A percentile compares a stretch with the other conserved stretches of the same genome.
These are phyloP conservation scores for Ephydatia muelleri DNA, from an alignment of 37 sponge, comb jelly and placozoan genomes.

Conservation along the genomic window DNA sequence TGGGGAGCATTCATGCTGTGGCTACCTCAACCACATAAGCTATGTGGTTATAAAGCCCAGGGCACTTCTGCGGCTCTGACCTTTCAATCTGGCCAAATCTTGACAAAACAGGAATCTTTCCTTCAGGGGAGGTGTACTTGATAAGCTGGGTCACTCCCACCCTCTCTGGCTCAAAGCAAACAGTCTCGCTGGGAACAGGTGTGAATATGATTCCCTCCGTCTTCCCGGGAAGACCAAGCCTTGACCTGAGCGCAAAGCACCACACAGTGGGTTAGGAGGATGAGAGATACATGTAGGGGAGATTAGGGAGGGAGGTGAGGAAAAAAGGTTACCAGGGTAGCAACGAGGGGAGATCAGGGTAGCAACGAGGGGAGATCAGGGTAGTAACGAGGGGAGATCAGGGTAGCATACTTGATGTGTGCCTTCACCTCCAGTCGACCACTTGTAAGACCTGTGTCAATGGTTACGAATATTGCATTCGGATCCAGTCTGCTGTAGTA, in stretches of 20 bases:
- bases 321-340: background rate
- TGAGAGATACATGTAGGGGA: background rate
- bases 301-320: background rate
- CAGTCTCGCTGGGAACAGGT: conserved; percentile 61
- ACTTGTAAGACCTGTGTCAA: conserved; percentile 71
- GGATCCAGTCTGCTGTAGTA: conserved; percentile 69
- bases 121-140: background rate
- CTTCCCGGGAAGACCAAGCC: conserved; percentile 80
- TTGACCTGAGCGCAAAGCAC: conserved; percentile 35
- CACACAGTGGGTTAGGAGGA: background rate
- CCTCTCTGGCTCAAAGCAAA: conserved; percentile 81
- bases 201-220: conserved; percentile 74
- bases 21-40: no score
- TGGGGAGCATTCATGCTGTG: no score
- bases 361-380: no score
- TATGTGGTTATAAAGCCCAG: no score
- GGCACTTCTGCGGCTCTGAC: no score
- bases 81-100: conserved; percentile 32
- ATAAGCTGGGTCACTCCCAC: conserved; percentile 57
- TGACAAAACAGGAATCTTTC: background rate
- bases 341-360: background rate
- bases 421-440: conserved; percentile 72
- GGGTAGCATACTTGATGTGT: conserved; percentile 37
- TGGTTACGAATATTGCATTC: conserved; percentile 71
- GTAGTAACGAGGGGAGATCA: no score